Percentiles rank a stretch among this genome's conserved stretches.
phyloP scores from a whole-genome alignment of 2,888 invertebrate species.

The Lasioglossum zephyrum region DNA sequence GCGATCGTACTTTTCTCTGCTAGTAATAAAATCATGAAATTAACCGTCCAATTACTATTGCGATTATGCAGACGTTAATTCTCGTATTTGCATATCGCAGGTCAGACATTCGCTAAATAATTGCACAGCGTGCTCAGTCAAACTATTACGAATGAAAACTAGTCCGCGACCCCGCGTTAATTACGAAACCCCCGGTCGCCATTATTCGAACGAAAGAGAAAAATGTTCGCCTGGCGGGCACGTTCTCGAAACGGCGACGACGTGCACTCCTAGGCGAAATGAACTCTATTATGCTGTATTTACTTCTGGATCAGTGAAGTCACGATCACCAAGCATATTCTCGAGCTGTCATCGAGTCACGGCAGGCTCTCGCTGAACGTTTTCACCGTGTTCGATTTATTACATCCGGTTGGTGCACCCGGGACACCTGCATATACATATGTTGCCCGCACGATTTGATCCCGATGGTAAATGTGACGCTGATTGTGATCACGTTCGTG shows the following conservation, averaged over 20 bases:
- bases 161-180: conserved; percentile 30
- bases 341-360: conserved; percentile 75
- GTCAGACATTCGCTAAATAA: neutral
- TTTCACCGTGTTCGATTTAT: conserved; percentile 77
- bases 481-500: conserved; percentile 54
- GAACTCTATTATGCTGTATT: conserved; percentile 57
- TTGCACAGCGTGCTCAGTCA: neutral
- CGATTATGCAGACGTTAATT: neutral
- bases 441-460: conserved; percentile 55
- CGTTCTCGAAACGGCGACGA: conserved; percentile 13
- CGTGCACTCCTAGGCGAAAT: conserved; percentile 46
- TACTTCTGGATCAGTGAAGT: conserved; percentile 58
- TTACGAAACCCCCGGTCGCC: conserved; percentile 34
- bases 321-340: conserved; percentile 61
- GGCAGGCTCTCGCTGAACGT: conserved; percentile 65
- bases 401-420: conserved; percentile 73
- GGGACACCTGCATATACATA: conserved; percentile 72
- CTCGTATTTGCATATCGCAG: neutral
- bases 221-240: conserved; percentile 7
- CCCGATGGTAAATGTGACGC: conserved; percentile 44
- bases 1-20: neutral
- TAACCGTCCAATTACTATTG: neutral
- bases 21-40: neutral
- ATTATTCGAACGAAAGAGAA: conserved; percentile 16
- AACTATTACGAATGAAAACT: conserved; percentile 14